phyloP scores from a whole-genome alignment of 64 coral and sea anemone genomes.

The Montipora cactus region DNA sequence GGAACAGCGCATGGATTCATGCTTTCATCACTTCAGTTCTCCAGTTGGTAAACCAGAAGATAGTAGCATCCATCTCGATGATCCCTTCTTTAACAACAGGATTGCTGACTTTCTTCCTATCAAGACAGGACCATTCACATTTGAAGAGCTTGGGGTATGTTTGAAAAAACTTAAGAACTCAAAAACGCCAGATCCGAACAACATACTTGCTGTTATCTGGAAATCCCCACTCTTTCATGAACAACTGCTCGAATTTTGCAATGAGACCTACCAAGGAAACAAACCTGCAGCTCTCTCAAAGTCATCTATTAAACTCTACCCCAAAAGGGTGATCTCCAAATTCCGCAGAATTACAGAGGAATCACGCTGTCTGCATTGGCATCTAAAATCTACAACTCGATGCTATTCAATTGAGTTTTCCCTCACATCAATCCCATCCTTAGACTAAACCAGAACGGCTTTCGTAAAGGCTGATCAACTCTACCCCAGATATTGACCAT shows the following conservation, averaged over 20 bases:
- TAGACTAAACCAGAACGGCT: slow-evolving; percentile 54
- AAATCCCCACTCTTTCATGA: slow-evolving; percentile 31
- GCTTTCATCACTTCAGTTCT: no score
- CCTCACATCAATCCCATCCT: slow-evolving; percentile 30
- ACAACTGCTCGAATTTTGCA: slow-evolving; percentile 29
- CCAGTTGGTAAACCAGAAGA: no score
- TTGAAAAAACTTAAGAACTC: no score
- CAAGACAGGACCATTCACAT: no score
- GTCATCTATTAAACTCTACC: slow-evolving; percentile 1
- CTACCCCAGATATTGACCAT: slow-evolving; percentile 32
- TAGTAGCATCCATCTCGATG: no score
- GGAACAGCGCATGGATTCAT: no score
- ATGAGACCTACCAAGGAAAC: slow-evolving; percentile 19
- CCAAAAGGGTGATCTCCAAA: slow-evolving; percentile 38
- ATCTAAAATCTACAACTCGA: slow-evolving; percentile 50
- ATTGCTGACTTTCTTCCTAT: no score
- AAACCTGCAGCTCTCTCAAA: slow-evolving; percentile 38
- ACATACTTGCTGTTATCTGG: slow-evolving; percentile 34
- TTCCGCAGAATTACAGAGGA: slow-evolving; percentile 38
- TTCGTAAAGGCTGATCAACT: slow-evolving; percentile 60
- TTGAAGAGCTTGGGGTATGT: no score
- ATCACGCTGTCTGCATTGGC: slow-evolving; percentile 44
- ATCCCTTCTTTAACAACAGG: no score
- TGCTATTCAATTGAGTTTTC: slow-evolving; percentile 42
- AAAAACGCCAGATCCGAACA: neutral